These are phyloP conservation scores for Cordylochernes scorpioides DNA, from an alignment of 2,888 invertebrate species.

Conservation along the genomic window DNA sequence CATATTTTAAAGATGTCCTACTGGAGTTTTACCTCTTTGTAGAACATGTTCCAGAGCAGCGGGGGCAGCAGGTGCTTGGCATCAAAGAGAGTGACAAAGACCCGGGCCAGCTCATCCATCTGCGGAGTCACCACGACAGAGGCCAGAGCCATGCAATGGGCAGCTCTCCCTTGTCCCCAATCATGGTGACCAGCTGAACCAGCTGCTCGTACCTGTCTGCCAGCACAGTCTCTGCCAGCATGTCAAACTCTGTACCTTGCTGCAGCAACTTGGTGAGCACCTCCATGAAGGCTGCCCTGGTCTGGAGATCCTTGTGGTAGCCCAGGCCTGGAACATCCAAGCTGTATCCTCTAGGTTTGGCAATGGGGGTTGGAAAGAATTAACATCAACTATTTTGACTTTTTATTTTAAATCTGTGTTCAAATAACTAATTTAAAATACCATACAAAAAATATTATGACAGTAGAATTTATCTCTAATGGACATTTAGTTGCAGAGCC, in stretches of 20 bases:
- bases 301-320: slow-evolving; percentile 89
- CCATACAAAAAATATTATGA: too few relatives aligned
- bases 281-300: slow-evolving; percentile 93
- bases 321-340: slow-evolving; percentile 42
- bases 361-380: too few relatives aligned
- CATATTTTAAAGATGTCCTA: too few relatives aligned
- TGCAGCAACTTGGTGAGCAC: slow-evolving; percentile 83
- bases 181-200: slow-evolving; percentile 91
- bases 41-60: slow-evolving; percentile 91
- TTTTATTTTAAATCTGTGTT: neutral
- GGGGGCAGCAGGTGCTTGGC: slow-evolving; percentile 84
- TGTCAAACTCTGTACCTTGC: slow-evolving; percentile 94
- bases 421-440: too few relatives aligned
- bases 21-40: slow-evolving; percentile 29
- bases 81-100: slow-evolving; percentile 85
- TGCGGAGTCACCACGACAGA: slow-evolving; percentile 83
- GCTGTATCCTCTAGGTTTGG: neutral
- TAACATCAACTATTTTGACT: slow-evolving; percentile 1
- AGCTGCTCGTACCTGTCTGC: slow-evolving; percentile 87
- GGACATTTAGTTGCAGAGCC: too few relatives aligned
- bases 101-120: slow-evolving; percentile 87
- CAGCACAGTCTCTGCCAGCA: slow-evolving; percentile 79
- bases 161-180: slow-evolving; percentile 77
- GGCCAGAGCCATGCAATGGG: slow-evolving; percentile 94
- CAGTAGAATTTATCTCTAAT: too few relatives aligned